Evolutionary conservation across 2,888 invertebrate species (phyloP).

Genomic region (Bellardia bayeri): DNA sequence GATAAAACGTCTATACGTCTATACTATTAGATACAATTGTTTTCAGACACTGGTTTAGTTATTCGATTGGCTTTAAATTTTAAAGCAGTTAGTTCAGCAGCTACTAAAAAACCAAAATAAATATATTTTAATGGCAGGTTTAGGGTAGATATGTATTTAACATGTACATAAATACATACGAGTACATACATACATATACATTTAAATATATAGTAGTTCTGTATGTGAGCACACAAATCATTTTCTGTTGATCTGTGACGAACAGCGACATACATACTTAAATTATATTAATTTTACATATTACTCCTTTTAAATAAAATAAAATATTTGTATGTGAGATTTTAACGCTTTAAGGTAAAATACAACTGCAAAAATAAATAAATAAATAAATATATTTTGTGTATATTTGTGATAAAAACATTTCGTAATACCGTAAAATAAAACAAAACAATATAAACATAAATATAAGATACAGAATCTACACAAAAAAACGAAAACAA

Average conservation of each 20-base stretch:
- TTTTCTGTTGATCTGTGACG: slow-evolving; percentile 35
- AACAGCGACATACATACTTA: slow-evolving; percentile 31
- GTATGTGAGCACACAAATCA: no score
- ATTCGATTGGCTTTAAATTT: no score
- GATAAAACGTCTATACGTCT: no score
- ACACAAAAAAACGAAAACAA: slow-evolving; percentile 5
- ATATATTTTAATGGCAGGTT: no score
- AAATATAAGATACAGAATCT: slow-evolving; percentile 1
- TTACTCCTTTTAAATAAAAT: slow-evolving; percentile 7
- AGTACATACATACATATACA: no score
- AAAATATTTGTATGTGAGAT: slow-evolving; percentile 22
- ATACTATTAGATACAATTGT: no score
- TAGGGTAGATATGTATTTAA: no score
- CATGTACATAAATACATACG: neutral
- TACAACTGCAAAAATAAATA: slow-evolving; percentile 11
- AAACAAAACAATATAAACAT: neutral
- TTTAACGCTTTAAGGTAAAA: slow-evolving; percentile 25
- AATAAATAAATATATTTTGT: neutral
- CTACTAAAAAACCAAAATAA: no score
- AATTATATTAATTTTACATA: slow-evolving; percentile 28
- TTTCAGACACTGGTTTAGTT: no score
- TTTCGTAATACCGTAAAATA: slow-evolving; percentile 12
- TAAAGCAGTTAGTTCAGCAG: no score
- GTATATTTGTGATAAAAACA: slow-evolving; percentile 27
- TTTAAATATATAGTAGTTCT: no score